Base-by-base conservation (phyloP, 1,140 invertebrate genomes). In the Zelostemma sp. region DNA sequence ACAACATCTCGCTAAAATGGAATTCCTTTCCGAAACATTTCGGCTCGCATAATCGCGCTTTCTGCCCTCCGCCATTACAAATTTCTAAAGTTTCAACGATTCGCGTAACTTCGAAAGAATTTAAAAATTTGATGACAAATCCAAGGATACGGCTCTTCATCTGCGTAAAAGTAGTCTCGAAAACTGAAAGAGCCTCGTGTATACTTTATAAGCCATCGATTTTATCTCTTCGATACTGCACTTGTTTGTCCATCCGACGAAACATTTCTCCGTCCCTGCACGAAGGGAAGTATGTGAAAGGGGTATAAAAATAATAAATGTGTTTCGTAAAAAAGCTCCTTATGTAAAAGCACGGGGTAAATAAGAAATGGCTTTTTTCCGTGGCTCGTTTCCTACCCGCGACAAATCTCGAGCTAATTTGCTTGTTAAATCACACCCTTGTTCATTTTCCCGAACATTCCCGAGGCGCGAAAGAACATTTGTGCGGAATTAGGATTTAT, bases 131-230 rank as follows among this genome's bases (percentile, higher is more conserved):
- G n/a, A n/a, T n/a, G n/a, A n/a, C n/a, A n/a, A n/a, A n/a, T n/a
- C n/a, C n/a, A n/a, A n/a, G n/a, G n/a, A n/a, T n/a, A n/a, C n/a
- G n/a, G n/a, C n/a, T n/a, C n/a, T n/a, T n/a, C n/a, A n/a, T n/a
- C n/a, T n/a, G n/a, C n/a, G n/a, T n/a, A n/a, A n/a, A n/a, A n/a
- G n/a, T n/a, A n/a, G n/a, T n/a, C n/a, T n/a, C n/a, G n/a, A n/a
- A n/a, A n/a, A n/a, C n/a, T n/a, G n/a, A n/a, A n/a, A n/a, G 2
- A 53, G n/a, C 45, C 56, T 43, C 25, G 14, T 35, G 33, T 8
- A 25, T 25, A 48, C 43, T 57, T 4, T 25, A 33, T 9, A 21
- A 48, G 16, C 5, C 19, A 41, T 40, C 46, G 14, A 50, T 49
- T 38, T 28, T 25, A 19, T 25, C 4, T 28, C 35, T 38, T 38